These are phyloP conservation scores for Sphinx pinastri DNA, from an alignment of 2,888 invertebrate species.

Conservation along the genomic window DNA sequence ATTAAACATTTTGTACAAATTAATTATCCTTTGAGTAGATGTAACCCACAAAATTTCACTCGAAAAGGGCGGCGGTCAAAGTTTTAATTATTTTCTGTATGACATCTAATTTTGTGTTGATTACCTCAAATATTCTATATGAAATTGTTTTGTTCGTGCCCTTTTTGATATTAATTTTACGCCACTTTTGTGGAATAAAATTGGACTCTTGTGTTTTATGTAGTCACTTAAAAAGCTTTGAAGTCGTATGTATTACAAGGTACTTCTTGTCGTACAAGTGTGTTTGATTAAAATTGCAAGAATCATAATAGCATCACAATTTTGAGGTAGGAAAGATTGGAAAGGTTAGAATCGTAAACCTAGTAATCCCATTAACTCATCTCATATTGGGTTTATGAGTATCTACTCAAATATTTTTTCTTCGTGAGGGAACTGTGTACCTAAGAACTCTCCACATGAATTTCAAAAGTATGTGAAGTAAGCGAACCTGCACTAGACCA, in stretches of 20 bases:
- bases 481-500: too few species aligned
- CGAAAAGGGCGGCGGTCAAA: conserved; percentile 21
- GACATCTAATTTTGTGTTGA: conserved; percentile 18
- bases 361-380: too few species aligned
- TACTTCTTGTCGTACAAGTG: too few species aligned
- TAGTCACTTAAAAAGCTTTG: not conserved
- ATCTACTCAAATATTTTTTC: too few species aligned
- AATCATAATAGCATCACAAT: too few species aligned
- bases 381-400: not conserved
- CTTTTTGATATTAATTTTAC: conserved; percentile 20
- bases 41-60: conserved; percentile 32
- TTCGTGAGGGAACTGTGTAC: too few species aligned
- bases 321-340: too few species aligned
- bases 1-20: conserved; percentile 48
- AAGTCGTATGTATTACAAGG: not conserved
- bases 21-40: conserved; percentile 38
- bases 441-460: too few species aligned
- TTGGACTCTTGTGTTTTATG: not conserved
- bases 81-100: conserved; percentile 19
- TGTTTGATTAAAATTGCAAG: too few species aligned
- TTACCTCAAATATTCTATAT: conserved; percentile 19
- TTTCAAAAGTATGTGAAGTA: too few species aligned
- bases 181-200: not conserved
- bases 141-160: conserved; percentile 15
- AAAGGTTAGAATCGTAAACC: too few species aligned